Percentiles rank a stretch among this genome's conserved stretches.
Conservation (phyloP, 2,797 vertebrate species). For the Acanthis flammea region DNA sequence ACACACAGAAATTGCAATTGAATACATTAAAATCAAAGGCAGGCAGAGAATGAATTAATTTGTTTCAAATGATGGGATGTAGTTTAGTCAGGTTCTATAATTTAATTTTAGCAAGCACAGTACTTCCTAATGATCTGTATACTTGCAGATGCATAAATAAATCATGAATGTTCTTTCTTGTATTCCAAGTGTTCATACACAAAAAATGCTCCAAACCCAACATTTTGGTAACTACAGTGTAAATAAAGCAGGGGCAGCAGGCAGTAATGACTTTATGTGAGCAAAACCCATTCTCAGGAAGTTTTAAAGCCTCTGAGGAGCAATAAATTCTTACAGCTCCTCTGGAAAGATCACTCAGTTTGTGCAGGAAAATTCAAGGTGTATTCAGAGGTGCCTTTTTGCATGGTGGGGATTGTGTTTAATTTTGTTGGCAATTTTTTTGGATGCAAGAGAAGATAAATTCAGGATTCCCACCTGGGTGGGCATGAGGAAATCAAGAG, state of each 20-base stretch:
- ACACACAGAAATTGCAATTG: slow-evolving; percentile 9
- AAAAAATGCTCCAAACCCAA: not conserved
- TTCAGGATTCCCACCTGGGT: not conserved
- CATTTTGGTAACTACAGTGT: not conserved
- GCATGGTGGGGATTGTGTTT: not conserved
- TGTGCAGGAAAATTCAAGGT: not conserved
- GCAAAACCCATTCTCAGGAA: not conserved
- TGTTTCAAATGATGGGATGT: not conserved
- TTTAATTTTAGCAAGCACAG: slow-evolving; percentile 11
- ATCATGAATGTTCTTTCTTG: not conserved
- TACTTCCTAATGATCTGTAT: not conserved
- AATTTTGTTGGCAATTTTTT: not conserved
- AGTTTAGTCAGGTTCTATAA: slow-evolving; percentile 8
- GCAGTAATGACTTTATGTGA: not conserved
- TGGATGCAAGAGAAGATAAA: not conserved
- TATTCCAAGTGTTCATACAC: not conserved
- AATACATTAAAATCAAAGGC: slow-evolving; percentile 45
- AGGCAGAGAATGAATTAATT: not conserved
- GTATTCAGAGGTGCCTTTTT: not conserved
- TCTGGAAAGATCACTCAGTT: not conserved
- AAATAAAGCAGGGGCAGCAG: not conserved
- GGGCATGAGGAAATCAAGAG: not conserved
- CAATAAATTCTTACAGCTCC: not conserved
- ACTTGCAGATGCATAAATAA: not conserved
- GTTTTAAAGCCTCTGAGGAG: not conserved